phyloP scores from a whole-genome alignment of 53 echinoderm and acorn worm species.

The Holothuria scabra region DNA sequence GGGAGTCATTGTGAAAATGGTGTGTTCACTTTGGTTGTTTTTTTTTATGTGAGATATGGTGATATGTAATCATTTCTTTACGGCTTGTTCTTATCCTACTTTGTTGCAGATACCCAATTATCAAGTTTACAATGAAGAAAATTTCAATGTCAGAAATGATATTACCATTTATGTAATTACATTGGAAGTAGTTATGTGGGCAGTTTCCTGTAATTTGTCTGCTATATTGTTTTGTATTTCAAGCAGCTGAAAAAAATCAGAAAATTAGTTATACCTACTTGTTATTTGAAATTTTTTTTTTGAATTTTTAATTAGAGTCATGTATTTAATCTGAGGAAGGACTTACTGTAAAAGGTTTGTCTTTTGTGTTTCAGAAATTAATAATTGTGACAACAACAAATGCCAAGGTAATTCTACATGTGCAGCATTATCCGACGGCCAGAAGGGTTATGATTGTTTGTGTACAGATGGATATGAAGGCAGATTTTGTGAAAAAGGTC shows the following conservation, averaged over 20 bases:
- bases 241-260: no score
- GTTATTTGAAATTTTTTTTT: no score
- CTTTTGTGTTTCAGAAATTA: conserved; percentile 31
- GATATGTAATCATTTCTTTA: neutral
- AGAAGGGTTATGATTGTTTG: conserved; percentile 33
- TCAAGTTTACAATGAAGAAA: no score
- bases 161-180: no score
- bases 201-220: no score
- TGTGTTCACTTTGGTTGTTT: conserved; percentile 19
- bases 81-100: no score
- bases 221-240: no score
- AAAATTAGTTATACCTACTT: no score
- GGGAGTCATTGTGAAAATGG: conserved; percentile 62
- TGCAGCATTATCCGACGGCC: neutral
- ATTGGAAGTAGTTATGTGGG: no score
- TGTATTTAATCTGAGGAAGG: neutral
- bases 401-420: conserved; percentile 63
- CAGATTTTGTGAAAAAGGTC: conserved; percentile 49
- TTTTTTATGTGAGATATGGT: neutral
- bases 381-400: conserved; percentile 44
- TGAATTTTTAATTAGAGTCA: neutral
- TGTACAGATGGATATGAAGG: conserved; percentile 50
- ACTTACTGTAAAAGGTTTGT: neutral
- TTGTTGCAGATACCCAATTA: no score
- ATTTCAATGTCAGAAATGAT: no score